phyloP scores from a whole-genome alignment of 23 tunicate genomes.

The Trididemnum nubilum region DNA sequence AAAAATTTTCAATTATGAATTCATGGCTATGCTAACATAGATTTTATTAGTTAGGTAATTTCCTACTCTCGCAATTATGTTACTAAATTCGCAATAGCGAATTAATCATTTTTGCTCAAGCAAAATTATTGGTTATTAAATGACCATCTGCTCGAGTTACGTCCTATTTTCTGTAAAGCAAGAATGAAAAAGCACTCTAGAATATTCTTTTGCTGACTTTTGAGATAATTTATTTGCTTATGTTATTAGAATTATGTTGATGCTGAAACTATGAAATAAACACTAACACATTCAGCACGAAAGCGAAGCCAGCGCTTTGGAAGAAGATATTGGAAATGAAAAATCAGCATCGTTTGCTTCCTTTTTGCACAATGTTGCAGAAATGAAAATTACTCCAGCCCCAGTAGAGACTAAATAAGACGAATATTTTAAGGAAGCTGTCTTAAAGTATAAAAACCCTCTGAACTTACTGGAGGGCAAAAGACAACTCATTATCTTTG shows the following conservation, averaged over 20 bases:
- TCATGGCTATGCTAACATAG: background rate
- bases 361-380: background rate
- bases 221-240: background rate
- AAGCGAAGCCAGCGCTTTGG: background rate
- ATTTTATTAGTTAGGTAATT: background rate
- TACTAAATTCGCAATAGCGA: background rate
- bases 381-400: background rate
- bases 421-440: background rate
- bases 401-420: background rate
- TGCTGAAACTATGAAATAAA: background rate
- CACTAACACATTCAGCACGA: background rate
- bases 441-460: background rate
- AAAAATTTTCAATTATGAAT: background rate
- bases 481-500: background rate
- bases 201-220: background rate
- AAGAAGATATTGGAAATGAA: constrained; percentile 1
- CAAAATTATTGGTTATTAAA: background rate
- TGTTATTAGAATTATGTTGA: constrained; percentile 10
- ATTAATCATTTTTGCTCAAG: background rate
- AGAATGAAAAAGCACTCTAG: background rate
- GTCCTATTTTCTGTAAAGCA: background rate
- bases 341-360: constrained; percentile 9
- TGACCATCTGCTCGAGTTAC: background rate
- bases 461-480: constrained; percentile 5
- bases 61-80: background rate